Evolutionary conservation across 2,888 invertebrate genomes (phyloP).

Genomic region (Trichogramma evanescens): DNA sequence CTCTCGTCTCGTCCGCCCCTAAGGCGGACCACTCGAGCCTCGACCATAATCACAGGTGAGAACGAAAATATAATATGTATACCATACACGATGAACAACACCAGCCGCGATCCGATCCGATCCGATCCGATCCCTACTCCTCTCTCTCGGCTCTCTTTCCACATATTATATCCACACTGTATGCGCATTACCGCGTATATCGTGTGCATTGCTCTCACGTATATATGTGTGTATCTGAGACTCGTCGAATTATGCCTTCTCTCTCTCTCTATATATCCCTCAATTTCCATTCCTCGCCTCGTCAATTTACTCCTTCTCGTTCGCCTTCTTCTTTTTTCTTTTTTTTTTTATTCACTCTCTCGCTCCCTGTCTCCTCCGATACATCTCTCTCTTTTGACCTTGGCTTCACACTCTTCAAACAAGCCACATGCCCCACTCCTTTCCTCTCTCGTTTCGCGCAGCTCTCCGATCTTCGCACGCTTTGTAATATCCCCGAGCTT

Average conservation of each 20-base stretch:
- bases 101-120: background rate
- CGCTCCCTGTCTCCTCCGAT: background rate
- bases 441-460: background rate
- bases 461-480: background rate
- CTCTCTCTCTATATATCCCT: background rate
- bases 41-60: slow-evolving; percentile 67
- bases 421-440: background rate
- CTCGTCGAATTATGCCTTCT: too few species aligned
- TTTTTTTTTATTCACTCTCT: background rate
- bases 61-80: too few species aligned
- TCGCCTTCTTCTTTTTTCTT: background rate
- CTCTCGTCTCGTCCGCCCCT: slow-evolving; percentile 68
- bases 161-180: too few species aligned
- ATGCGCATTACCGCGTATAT: too few species aligned
- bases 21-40: slow-evolving; percentile 62
- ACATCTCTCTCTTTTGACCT: background rate
- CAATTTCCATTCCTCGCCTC: slow-evolving; percentile 15
- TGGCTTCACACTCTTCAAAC: too few species aligned
- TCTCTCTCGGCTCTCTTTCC: too few species aligned
- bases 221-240: too few species aligned
- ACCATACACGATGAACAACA: background rate
- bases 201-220: too few species aligned
- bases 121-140: background rate
- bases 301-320: slow-evolving; percentile 9
- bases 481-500: too few species aligned